These are phyloP conservation scores for Microtus pennsylvanicus DNA, from an alignment of 2,113 vertebrate species.

Conservation along the genomic window DNA sequence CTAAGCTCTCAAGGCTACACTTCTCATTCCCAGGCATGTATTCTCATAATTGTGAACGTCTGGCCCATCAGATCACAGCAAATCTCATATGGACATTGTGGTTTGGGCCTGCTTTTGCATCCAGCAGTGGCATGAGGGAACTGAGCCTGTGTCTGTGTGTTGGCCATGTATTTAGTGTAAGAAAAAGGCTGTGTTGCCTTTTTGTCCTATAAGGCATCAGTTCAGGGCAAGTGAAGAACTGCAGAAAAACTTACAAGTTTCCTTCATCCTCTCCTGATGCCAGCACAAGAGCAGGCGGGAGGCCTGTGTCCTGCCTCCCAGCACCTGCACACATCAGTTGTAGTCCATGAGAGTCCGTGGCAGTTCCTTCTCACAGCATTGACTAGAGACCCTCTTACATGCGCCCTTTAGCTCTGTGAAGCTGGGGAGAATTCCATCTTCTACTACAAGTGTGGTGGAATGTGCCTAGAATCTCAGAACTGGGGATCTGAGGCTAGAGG, in stretches of 20 bases:
- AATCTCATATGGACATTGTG: conserved; percentile 37
- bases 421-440: not conserved
- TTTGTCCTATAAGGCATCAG: not conserved
- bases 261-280: not conserved
- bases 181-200: not conserved
- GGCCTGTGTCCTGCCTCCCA: not conserved
- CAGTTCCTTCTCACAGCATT: not conserved
- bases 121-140: not conserved
- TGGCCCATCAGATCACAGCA: conserved; percentile 35
- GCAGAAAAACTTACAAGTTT: not conserved
- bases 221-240: not conserved
- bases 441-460: not conserved
- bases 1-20: not conserved
- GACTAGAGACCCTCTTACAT: not conserved
- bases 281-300: not conserved
- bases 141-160: not conserved
- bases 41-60: conserved; percentile 47
- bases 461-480: too few species aligned
- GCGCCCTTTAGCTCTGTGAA: not conserved
- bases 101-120: not conserved
- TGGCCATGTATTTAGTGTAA: not conserved
- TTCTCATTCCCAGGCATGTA: not conserved
- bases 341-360: too few species aligned
- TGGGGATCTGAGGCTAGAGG: not conserved
- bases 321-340: not conserved